These are phyloP conservation scores for Ivindomyrus marchei DNA, from an alignment of 2,113 vertebrate genomes.

Conservation along the genomic window DNA sequence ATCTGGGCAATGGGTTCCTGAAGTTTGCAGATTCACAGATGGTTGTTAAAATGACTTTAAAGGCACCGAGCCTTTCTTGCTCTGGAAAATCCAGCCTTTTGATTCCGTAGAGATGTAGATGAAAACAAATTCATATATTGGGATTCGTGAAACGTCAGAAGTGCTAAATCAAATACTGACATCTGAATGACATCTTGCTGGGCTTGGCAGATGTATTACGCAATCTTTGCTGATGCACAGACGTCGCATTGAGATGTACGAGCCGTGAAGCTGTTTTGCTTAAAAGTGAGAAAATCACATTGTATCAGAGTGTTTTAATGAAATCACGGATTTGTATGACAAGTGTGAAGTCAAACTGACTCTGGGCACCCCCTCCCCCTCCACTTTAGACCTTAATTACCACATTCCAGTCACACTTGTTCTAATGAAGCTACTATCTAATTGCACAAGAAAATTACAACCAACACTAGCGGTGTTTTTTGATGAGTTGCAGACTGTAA, in stretches of 20 bases:
- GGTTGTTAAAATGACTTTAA: not conserved
- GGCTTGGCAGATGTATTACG: not conserved
- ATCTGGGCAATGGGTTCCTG: constrained; percentile 4
- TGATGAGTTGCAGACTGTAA: constrained; percentile 48
- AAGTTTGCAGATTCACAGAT: constrained; percentile 1
- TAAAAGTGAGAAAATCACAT: not conserved
- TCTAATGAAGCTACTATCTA: constrained; percentile 59
- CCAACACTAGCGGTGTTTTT: constrained; percentile 58
- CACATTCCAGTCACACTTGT: constrained; percentile 49
- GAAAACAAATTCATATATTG: not conserved
- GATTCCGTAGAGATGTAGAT: not conserved
- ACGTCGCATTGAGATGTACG: not conserved
- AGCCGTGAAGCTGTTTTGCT: constrained; percentile 6
- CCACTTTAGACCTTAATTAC: constrained; percentile 41
- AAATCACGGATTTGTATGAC: constrained; percentile 32
- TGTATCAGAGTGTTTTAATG: constrained; percentile 15
- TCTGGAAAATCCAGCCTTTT: not conserved
- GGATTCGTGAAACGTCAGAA: not conserved
- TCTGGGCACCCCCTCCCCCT: constrained; percentile 14
- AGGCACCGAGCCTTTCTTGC: not conserved
- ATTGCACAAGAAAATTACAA: constrained; percentile 53
- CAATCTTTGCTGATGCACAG: not conserved
- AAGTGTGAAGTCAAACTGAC: constrained; percentile 25
- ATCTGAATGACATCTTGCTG: not conserved
- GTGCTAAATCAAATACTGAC: not conserved